Evolutionary conservation across 2,888 invertebrate genomes (phyloP).

Genomic region (Pammene fasciana): DNA sequence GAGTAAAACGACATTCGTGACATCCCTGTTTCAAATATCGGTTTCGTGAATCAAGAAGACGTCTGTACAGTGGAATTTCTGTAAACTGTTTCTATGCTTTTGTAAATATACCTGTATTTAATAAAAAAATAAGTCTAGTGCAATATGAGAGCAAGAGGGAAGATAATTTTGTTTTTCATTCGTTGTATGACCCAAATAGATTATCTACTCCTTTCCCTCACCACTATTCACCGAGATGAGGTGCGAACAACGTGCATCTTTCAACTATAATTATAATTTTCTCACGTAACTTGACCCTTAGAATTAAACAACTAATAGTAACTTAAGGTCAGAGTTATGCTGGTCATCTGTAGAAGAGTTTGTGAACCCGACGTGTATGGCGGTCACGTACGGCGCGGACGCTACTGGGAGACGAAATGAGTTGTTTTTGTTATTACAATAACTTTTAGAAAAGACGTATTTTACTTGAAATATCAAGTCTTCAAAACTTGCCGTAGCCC

Average conservation of each 20-base stretch:
- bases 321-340: not conserved
- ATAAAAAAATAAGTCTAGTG: not conserved
- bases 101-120: no score
- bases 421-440: constrained; percentile 32
- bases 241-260: not conserved
- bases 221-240: constrained; percentile 10
- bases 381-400: constrained; percentile 1
- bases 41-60: no score
- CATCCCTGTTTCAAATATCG: no score
- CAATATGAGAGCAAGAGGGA: not conserved
- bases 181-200: constrained; percentile 4
- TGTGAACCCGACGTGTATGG: constrained; percentile 1
- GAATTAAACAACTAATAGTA: not conserved
- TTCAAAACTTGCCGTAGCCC: not conserved
- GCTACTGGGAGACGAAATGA: constrained; percentile 17
- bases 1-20: no score
- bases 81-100: no score
- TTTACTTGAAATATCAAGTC: not conserved
- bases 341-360: not conserved
- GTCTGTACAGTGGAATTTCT: no score
- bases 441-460: constrained; percentile 7
- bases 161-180: not conserved
- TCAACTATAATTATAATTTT: not conserved
- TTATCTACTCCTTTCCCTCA: not conserved
- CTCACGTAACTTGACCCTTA: not conserved